Percentiles rank a stretch among this genome's conserved stretches.
phyloP scores from a whole-genome alignment of 1,140 invertebrate genomes.

The Belonocnema kinseyi region DNA sequence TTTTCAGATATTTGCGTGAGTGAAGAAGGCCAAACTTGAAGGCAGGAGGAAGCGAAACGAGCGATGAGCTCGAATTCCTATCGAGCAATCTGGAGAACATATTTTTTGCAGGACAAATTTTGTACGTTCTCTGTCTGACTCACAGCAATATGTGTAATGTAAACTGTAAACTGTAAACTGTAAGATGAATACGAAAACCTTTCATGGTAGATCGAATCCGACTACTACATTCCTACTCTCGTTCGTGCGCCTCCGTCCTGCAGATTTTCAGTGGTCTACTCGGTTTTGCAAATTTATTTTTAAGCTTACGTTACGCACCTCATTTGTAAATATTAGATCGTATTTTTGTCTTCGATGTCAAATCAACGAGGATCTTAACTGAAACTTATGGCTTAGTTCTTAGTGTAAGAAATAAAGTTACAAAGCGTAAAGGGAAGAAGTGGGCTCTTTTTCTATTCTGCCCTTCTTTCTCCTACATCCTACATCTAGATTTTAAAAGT shows the following conservation, averaged over 20 bases:
- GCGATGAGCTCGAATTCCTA: conserved; percentile 5
- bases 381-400: conserved; percentile 67
- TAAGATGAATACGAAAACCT: conserved; percentile 15
- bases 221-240: conserved; percentile 28
- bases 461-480: neutral
- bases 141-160: neutral
- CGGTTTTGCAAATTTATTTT: conserved; percentile 40
- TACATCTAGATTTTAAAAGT: no score
- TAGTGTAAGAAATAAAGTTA: conserved; percentile 64
- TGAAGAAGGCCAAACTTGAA: conserved; percentile 41
- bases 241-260: conserved; percentile 25
- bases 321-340: conserved; percentile 75
- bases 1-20: conserved; percentile 57
- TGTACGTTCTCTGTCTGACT: conserved; percentile 37
- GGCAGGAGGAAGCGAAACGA: conserved; percentile 47
- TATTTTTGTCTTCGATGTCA: conserved; percentile 72
- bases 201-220: conserved; percentile 7
- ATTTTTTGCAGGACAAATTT: conserved; percentile 51
- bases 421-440: conserved; percentile 58
- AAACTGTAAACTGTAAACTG: neutral
- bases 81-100: conserved; percentile 37
- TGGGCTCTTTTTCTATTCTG: neutral
- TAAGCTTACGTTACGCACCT: conserved; percentile 72
- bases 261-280: conserved; percentile 20
- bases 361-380: conserved; percentile 69